Conservation (phyloP, 2,888 invertebrate genomes). For the Heliconius sara region DNA sequence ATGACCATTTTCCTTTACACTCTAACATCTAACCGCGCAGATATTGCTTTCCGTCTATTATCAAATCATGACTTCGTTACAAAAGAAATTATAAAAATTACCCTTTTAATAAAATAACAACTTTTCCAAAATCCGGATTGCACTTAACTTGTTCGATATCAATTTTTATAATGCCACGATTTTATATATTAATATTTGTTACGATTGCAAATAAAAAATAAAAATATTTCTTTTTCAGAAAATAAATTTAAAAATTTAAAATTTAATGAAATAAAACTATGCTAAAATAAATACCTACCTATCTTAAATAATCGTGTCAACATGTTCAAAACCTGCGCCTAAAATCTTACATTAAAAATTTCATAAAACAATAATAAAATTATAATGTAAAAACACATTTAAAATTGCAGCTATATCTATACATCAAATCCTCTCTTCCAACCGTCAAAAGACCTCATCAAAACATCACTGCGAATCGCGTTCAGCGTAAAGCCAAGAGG, state of each 20-base stretch:
- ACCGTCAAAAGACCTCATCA: conserved; percentile 82
- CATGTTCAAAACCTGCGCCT: conserved; percentile 80
- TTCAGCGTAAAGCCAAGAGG: conserved; percentile 63
- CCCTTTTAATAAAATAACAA: conserved; percentile 47
- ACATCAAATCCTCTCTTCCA: conserved; percentile 80
- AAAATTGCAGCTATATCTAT: conserved; percentile 83
- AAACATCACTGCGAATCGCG: conserved; percentile 78
- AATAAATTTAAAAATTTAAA: conserved; percentile 69
- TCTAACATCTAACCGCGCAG: conserved; percentile 66
- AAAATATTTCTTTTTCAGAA: conserved; percentile 63
- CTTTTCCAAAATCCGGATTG: conserved; percentile 64
- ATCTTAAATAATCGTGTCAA: conserved; percentile 83
- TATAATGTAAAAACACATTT: conserved; percentile 84
- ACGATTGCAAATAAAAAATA: conserved; percentile 72
- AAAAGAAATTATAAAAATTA: conserved; percentile 48
- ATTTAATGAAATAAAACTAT: conserved; percentile 78
- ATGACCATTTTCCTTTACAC: conserved; percentile 75
- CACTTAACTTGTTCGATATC: conserved; percentile 63
- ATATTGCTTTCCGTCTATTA: conserved; percentile 72
- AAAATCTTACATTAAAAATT: conserved; percentile 79
- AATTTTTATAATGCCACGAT: conserved; percentile 60
- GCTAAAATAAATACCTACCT: conserved; percentile 84
- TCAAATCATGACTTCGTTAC: conserved; percentile 52
- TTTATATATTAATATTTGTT: conserved; percentile 55
- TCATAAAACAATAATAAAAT: conserved; percentile 84